phyloP scores from a whole-genome alignment of 2,888 invertebrate species.

The Masnerella sp. region DNA sequence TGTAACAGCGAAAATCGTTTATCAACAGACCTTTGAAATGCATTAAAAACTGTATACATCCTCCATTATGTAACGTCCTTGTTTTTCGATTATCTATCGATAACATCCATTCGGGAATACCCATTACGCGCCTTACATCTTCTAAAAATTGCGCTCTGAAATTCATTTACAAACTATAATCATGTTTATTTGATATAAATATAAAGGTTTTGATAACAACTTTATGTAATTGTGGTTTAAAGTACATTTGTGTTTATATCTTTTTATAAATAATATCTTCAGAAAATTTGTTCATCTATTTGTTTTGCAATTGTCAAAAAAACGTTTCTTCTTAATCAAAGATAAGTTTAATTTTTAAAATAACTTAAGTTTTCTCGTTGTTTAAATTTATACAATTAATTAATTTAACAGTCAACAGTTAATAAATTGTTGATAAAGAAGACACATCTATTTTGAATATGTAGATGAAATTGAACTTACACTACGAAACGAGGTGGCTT shows the following conservation, averaged over 20 bases:
- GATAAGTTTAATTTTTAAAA: no score
- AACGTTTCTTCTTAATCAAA: no score
- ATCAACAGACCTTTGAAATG: conserved; percentile 85
- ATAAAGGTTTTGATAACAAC: no score
- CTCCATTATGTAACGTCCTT: conserved; percentile 85
- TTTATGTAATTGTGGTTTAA: no score
- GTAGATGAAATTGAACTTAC: conserved; percentile 80
- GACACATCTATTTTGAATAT: conserved; percentile 7
- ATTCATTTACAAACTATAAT: conserved; percentile 39
- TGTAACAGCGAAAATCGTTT: neutral
- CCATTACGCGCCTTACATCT: conserved; percentile 88
- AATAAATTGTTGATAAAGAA: neutral
- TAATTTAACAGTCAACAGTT: no score
- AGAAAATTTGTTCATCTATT: no score
- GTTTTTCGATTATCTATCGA: conserved; percentile 90
- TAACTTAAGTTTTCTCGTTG: no score
- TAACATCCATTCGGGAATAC: conserved; percentile 93
- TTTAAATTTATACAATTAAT: no score
- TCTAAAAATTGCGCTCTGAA: conserved; percentile 89
- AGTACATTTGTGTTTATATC: no score
- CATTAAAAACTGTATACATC: conserved; percentile 90
- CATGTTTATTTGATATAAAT: no score
- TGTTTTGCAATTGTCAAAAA: no score
- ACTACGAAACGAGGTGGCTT: conserved; percentile 92
- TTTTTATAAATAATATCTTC: no score